Conservation (phyloP, 2,797 vertebrate species). For the Kryptolebias ocellatus region DNA sequence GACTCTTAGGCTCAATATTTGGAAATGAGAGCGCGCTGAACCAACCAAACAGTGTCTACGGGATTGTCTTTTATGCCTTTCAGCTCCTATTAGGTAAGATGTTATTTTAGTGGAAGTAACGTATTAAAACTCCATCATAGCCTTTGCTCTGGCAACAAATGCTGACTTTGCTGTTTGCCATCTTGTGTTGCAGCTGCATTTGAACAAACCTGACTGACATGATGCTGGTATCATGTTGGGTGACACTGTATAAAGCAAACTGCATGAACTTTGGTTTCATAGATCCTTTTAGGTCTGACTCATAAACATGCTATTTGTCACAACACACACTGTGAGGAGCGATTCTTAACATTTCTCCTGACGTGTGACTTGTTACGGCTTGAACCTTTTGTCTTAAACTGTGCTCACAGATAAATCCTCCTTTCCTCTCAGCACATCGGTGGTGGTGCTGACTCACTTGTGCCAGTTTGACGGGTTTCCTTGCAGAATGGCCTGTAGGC, state of each 20-base stretch:
- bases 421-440: slow-evolving; percentile 9
- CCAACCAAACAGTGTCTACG: slow-evolving; percentile 99
- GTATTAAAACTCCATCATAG: slow-evolving; percentile 1
- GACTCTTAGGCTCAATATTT: slow-evolving; percentile 97
- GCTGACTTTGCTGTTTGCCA: slow-evolving; percentile 34
- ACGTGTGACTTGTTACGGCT: slow-evolving; percentile 23
- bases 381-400: neutral
- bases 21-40: slow-evolving; percentile 98
- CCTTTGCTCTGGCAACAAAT: neutral
- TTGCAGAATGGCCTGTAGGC: slow-evolving; percentile 51
- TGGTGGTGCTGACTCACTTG: slow-evolving; percentile 44
- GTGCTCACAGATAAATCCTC: slow-evolving; percentile 2
- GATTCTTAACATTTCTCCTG: slow-evolving; percentile 2
- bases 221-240: slow-evolving; percentile 24
- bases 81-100: slow-evolving; percentile 96
- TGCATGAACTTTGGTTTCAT: too few species aligned
- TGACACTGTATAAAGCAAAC: slow-evolving; percentile 4
- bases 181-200: slow-evolving; percentile 32
- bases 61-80: slow-evolving; percentile 97
- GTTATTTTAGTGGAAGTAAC: neutral
- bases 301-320: too few species aligned
- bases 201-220: slow-evolving; percentile 35
- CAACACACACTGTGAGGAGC: neutral
- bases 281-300: too few species aligned
- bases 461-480: slow-evolving; percentile 60